phyloP scores from a whole-genome alignment of 2,113 vertebrate species.

The Calypte anna region DNA sequence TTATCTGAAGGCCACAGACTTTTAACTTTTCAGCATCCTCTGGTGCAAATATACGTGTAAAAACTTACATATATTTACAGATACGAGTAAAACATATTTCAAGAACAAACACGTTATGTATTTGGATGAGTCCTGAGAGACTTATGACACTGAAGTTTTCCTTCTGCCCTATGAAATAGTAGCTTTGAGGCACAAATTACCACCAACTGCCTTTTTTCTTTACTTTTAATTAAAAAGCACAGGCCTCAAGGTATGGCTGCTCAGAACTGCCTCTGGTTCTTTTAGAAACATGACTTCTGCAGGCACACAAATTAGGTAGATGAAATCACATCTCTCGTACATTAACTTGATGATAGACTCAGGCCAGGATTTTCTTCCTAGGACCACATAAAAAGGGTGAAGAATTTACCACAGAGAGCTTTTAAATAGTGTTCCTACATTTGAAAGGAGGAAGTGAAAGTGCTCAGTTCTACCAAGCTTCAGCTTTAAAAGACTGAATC shows the following conservation, averaged over 20 bases:
- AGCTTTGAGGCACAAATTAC: not conserved
- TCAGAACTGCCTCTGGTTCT: not conserved
- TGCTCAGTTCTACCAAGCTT: not conserved
- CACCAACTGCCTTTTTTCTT: not conserved
- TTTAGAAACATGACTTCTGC: not conserved
- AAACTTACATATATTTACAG: not conserved
- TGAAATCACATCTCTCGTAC: slow-evolving; percentile 3
- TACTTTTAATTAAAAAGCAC: slow-evolving; percentile 16
- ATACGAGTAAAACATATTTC: not conserved
- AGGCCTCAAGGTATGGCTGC: not conserved
- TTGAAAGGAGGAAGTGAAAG: slow-evolving; percentile 12
- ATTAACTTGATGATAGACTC: slow-evolving; percentile 1
- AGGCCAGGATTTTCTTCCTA: not conserved
- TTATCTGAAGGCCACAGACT: not conserved
- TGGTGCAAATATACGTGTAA: not conserved
- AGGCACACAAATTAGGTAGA: not conserved
- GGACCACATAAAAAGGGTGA: not conserved
- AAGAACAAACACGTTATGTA: not conserved
- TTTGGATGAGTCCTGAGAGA: not conserved
- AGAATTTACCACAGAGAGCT: not conserved
- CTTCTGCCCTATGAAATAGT: not conserved
- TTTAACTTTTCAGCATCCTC: not conserved
- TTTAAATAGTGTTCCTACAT: not conserved
- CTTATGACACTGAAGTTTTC: not conserved
- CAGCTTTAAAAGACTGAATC: not conserved